Base-by-base conservation (phyloP, 2,888 invertebrate genomes). In the Spilosoma lubricipeda region DNA sequence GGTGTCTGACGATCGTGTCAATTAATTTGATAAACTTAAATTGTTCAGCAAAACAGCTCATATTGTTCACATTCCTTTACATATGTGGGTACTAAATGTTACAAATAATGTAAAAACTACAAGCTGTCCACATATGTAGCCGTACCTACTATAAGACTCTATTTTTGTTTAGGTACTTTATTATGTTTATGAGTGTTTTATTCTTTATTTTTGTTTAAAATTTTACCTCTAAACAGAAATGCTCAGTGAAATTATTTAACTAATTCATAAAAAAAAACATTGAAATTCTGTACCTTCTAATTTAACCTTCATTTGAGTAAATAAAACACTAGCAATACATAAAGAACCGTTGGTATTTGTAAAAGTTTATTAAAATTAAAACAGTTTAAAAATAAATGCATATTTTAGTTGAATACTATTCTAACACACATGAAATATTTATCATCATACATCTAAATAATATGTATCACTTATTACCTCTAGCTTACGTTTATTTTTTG, bases 331-430 rank as follows among this genome's bases (percentile, higher is more conserved):
- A 18, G 18, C 9, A 63, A 48, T 63, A 63, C 15, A n/a, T 36
- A 52, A 56, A 69, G 33, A 36, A 45, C 33, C 27, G 5, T 36
- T 36, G 33, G 8, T 36, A 8, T 69, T 69, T 69, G 69, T 59
- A 59, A 70, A 56, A 70, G n/a, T 70, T 70, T 59, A 56, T 18
- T 70, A 59, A 15, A 59, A 59, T 59, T 27, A 20, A 67, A 45
- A 67, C 45, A 18, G 3, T 45, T 27, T 27, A 70, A 69, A 69
- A 70, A 70, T 70, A 70, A 70, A 69, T 39, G 56, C 69, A 27
- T 70, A 23, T 56, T 56, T 45, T 23, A 13, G 27, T 2, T 2
- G 3, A 42, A 15, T 67, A 45, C 39, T 42, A 30, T 63, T 27
- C 18, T 30, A 63, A 27, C 59, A 59, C n/a, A n/a, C 27, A 59